phyloP scores from a whole-genome alignment of 2,113 vertebrate species.

The Climacteris rufus region DNA sequence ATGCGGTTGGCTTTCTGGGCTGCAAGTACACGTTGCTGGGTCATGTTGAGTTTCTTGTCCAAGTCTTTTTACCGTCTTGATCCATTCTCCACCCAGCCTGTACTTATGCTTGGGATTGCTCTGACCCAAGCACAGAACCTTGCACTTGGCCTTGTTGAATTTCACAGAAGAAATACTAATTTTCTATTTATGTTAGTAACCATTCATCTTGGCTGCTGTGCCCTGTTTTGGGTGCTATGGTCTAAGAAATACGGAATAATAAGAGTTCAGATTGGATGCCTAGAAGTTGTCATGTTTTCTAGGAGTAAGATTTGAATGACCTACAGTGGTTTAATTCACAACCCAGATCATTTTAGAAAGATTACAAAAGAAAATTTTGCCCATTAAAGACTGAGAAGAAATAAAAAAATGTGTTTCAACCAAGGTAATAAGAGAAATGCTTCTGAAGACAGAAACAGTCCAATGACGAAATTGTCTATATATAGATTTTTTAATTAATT shows the following conservation, averaged over 20 bases:
- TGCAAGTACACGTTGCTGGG: not conserved
- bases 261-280: not conserved
- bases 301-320: not conserved
- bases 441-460: not conserved
- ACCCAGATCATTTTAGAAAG: not conserved
- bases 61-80: not conserved
- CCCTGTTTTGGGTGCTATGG: not conserved
- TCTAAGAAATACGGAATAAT: not conserved
- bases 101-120: not conserved
- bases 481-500: not conserved
- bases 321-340: not conserved
- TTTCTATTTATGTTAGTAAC: not conserved
- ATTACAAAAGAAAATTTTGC: not conserved
- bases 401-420: not conserved
- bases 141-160: not conserved
- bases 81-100: not conserved
- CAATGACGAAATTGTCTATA: not conserved
- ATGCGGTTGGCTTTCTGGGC: not conserved
- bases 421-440: not conserved
- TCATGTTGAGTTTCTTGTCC: not conserved
- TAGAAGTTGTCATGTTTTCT: not conserved
- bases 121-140: not conserved
- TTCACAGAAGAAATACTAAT: not conserved
- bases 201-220: not conserved
- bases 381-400: not conserved